These are phyloP conservation scores for Pinna nobilis DNA, from an alignment of 1,140 invertebrate species.

Conservation along the genomic window DNA sequence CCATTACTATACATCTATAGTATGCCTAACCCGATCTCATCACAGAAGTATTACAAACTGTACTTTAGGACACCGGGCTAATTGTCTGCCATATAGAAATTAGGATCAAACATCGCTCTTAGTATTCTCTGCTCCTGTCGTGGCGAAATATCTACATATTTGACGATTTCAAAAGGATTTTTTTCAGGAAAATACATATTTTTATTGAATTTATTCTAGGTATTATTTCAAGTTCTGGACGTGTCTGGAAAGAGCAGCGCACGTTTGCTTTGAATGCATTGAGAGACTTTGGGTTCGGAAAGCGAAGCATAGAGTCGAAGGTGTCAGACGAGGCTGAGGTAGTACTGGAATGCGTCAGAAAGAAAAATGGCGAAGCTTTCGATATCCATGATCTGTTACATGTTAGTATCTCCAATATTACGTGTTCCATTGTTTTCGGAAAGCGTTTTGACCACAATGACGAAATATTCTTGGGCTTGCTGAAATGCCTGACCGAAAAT, in stretches of 20 bases:
- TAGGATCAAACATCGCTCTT: no score
- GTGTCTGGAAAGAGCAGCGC: slow-evolving; percentile 84
- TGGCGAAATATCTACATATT: no score
- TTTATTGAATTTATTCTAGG: slow-evolving; percentile 11
- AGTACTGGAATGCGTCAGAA: slow-evolving; percentile 20
- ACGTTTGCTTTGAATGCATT: slow-evolving; percentile 83
- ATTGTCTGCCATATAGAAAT: no score
- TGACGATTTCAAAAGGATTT: not conserved
- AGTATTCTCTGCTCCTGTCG: no score
- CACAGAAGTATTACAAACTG: no score
- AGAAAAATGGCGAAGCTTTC: slow-evolving; percentile 14
- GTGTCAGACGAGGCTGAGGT: slow-evolving; percentile 75
- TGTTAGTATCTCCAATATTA: slow-evolving; percentile 79
- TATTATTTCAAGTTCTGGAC: slow-evolving; percentile 62
- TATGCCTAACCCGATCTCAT: no score
- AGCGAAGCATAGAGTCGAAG: slow-evolving; percentile 82
- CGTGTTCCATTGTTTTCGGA: slow-evolving; percentile 91
- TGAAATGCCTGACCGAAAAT: slow-evolving; percentile 27
- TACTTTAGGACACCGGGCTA: no score
- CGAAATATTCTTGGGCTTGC: slow-evolving; percentile 24
- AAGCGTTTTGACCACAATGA: slow-evolving; percentile 78
- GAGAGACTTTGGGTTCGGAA: slow-evolving; percentile 84
- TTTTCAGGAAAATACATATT: slow-evolving; percentile 76
- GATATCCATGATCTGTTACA: slow-evolving; percentile 40
- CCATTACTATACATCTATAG: no score